Evolutionary conservation across 2,888 invertebrate genomes (phyloP).

Genomic region (Machimus rusticus): DNA sequence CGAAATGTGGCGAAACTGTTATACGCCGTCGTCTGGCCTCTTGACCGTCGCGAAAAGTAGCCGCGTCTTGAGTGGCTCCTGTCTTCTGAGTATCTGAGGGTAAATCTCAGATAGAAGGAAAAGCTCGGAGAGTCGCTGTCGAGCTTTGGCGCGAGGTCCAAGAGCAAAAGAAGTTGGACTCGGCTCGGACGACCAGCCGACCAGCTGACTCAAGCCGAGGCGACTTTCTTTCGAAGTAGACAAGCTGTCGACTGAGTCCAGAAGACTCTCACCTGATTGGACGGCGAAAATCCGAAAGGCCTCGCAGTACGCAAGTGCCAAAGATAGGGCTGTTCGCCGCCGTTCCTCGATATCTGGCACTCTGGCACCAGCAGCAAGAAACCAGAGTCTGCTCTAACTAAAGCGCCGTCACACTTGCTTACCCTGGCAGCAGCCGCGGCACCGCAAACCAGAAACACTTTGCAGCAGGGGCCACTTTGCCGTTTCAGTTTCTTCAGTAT

Average conservation of each 20-base stretch:
- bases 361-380: neutral
- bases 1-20: slow-evolving; percentile 23
- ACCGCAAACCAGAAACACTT: slow-evolving; percentile 22
- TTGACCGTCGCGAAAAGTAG: neutral
- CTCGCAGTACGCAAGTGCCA: slow-evolving; percentile 10
- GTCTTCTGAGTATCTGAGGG: neutral
- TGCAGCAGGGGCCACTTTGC: neutral
- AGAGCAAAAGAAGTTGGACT: neutral
- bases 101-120: neutral
- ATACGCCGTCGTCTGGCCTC: neutral
- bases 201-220: slow-evolving; percentile 11
- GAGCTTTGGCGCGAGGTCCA: neutral
- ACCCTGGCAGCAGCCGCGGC: neutral
- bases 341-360: neutral
- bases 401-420: neutral
- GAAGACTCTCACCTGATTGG: slow-evolving; percentile 3
- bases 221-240: slow-evolving; percentile 28
- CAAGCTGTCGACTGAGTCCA: slow-evolving; percentile 35
- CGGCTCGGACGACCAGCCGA: neutral
- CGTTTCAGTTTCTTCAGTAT: slow-evolving; percentile 36
- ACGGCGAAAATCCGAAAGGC: neutral
- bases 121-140: neutral
- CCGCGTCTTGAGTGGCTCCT: neutral
- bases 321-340: slow-evolving; percentile 8
- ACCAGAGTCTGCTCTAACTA: neutral